These are phyloP conservation scores for Acleris literana DNA, from an alignment of 2,888 invertebrate genomes.

Conservation along the genomic window DNA sequence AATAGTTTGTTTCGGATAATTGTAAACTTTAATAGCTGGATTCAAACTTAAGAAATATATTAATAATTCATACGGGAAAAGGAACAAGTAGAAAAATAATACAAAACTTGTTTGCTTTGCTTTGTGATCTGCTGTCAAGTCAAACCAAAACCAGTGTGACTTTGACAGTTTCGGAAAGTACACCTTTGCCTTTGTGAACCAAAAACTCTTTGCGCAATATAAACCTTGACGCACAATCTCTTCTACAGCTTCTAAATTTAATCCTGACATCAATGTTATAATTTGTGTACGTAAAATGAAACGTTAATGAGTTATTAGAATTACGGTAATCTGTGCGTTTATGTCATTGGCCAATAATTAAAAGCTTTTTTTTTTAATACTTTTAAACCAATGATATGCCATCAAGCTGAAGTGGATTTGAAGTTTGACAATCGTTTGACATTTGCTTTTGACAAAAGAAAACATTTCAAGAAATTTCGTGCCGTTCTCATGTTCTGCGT, in stretches of 20 bases:
- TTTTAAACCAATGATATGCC: background rate
- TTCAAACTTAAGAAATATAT: conserved; percentile 18
- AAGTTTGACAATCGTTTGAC: conserved; percentile 2
- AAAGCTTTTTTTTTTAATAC: background rate
- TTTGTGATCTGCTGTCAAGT: conserved; percentile 33
- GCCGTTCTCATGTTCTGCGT: conserved; percentile 9
- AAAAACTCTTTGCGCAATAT: conserved; percentile 1
- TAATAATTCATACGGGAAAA: conserved; percentile 27
- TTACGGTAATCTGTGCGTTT: background rate
- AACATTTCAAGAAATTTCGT: background rate
- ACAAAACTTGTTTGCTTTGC: conserved; percentile 36
- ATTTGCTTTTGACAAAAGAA: background rate
- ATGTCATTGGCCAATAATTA: background rate
- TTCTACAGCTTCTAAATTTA: too few species aligned
- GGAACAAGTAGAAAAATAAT: conserved; percentile 30
- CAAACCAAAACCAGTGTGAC: conserved; percentile 2
- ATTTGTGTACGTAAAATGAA: conserved; percentile 1
- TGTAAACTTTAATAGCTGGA: conserved; percentile 2
- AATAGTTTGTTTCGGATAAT: conserved; percentile 2
- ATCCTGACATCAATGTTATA: too few species aligned
- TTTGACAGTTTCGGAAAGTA: conserved; percentile 21
- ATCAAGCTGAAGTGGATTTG: background rate
- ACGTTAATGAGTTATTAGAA: background rate
- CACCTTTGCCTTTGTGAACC: too few species aligned
- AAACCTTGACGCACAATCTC: conserved; percentile 1